These are phyloP conservation scores for Pangasius krempfi DNA, from an alignment of 2,797 vertebrate species.

Conservation along the genomic window DNA sequence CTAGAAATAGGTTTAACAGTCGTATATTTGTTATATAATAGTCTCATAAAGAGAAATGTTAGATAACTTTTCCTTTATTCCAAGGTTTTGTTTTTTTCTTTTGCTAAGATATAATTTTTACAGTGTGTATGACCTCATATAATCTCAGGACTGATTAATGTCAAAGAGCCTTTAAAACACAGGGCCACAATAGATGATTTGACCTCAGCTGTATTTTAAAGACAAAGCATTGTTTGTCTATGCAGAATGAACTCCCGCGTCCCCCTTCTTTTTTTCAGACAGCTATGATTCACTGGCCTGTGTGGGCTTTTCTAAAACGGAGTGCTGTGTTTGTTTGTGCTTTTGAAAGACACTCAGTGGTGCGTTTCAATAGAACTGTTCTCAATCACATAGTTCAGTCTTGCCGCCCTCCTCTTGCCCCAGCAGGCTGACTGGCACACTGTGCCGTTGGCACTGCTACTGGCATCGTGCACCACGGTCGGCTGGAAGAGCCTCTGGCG, in stretches of 20 bases:
- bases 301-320: slow-evolving; percentile 34
- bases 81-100: background rate
- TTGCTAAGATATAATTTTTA: background rate
- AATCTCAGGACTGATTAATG: background rate
- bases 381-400: slow-evolving; percentile 33
- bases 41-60: background rate
- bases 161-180: background rate
- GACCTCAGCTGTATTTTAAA: slow-evolving; percentile 58
- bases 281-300: slow-evolving; percentile 32
- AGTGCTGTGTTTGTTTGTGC: slow-evolving; percentile 46
- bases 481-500: slow-evolving; percentile 59
- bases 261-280: slow-evolving; percentile 27
- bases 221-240: slow-evolving; percentile 53
- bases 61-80: background rate
- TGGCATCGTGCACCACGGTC: slow-evolving; percentile 60
- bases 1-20: background rate
- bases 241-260: slow-evolving; percentile 44
- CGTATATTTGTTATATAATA: background rate
- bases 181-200: slow-evolving; percentile 40
- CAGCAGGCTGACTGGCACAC: slow-evolving; percentile 44
- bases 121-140: background rate
- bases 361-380: slow-evolving; percentile 27
- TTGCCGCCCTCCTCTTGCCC: slow-evolving; percentile 40
- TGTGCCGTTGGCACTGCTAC: slow-evolving; percentile 55
- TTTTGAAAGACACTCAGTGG: slow-evolving; percentile 41